Conservation (phyloP, 2,797 vertebrate genomes). For the Paratrypauchen microcephalus region DNA sequence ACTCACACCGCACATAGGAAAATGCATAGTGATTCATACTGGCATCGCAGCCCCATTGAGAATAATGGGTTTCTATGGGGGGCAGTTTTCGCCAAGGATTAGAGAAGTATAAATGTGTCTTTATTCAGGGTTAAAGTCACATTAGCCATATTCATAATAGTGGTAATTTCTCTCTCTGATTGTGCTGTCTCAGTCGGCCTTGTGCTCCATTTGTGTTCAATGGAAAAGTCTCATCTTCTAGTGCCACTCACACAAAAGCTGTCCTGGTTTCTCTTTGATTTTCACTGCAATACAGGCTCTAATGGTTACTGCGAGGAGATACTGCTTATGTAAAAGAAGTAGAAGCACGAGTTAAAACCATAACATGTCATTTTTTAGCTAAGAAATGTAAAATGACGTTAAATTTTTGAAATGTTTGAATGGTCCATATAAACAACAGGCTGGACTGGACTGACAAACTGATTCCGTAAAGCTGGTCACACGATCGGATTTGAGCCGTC, state of each 20-base stretch:
- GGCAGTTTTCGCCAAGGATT: conserved; percentile 1
- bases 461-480: too few relatives aligned
- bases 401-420: too few relatives aligned
- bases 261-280: background rate
- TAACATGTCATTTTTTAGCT: too few relatives aligned
- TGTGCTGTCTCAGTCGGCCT: background rate
- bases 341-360: background rate
- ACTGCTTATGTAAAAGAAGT: background rate
- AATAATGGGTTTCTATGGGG: conserved; percentile 6
- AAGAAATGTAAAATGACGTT: too few relatives aligned
- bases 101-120: background rate
- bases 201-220: background rate
- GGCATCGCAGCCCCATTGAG: conserved; percentile 32
- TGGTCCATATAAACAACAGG: too few relatives aligned
- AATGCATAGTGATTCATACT: conserved; percentile 25
- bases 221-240: background rate
- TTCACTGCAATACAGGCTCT: background rate
- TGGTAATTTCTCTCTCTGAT: conserved; percentile 1
- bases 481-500: too few relatives aligned
- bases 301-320: background rate
- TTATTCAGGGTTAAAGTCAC: conserved; percentile 7
- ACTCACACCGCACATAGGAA: background rate
- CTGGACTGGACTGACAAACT: too few relatives aligned
- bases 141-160: conserved; percentile 6
- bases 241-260: background rate